Base-by-base conservation (phyloP, 1,140 invertebrate species). In the Orius insidiosus region DNA sequence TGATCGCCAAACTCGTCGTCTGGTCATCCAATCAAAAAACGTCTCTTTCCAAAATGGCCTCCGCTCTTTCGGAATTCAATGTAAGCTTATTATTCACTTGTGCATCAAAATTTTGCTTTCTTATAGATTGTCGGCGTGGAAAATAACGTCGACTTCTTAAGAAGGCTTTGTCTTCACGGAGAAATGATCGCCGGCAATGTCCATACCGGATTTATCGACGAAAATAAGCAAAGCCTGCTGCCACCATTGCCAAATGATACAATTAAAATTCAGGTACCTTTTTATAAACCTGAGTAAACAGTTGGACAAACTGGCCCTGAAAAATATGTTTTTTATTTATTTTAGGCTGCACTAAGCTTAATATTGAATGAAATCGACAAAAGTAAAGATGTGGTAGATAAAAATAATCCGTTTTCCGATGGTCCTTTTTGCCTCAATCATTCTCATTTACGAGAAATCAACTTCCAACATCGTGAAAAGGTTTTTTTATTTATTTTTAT, bases 1-100 rank as follows among this genome's bases (percentile, higher is more conserved):
- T 99, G 94, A 98, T 99, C 56, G 94, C 96, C 1, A 99, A 99
- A 67, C 65, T 99, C 10, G 80, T 98, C 1, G 90, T 95, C 11
- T 97, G 90, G 89, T 89, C 82, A 4, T 69, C 77, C 51, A 76
- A 94, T 59, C 70, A 95, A 53, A 61, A 60, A 6, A 76, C 83
- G 57, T 93, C 94, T 1, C 69, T 98, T 0, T 72, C 70, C 19
- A 84, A 82, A 58, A 71, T 96, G 30, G 68, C 74, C 53, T 66
- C 70, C 0, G 79, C 80, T 47, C 67, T 98, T 5, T 61, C 74
- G 3, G 74, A 94, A 53, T 97, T 90, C 61, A 78, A 93, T 62
- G 87, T 86, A 64, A 68, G 66, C 7, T 33, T 33, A 33, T 33
- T 33, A 33, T 33, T 33, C 7, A 7, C 32, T 7, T 33, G 7